Conservation (phyloP, 2,113 vertebrate genomes). For the Spea multiplicata region DNA sequence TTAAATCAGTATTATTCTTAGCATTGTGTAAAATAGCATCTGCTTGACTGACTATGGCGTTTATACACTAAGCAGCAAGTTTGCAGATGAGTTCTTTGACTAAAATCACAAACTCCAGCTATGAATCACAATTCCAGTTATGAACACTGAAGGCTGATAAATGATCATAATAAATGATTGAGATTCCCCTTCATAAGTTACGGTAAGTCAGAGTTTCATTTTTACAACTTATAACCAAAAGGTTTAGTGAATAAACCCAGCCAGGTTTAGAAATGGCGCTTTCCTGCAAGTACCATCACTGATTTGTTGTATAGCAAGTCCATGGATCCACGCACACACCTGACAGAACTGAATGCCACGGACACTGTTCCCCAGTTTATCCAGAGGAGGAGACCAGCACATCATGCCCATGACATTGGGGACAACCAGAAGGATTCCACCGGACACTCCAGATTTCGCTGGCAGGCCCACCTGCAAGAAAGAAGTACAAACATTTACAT, state of each 20-base stretch:
- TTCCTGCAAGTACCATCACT: too few relatives aligned
- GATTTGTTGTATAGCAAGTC: too few relatives aligned
- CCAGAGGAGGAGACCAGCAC: constrained; percentile 97
- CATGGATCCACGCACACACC: constrained; percentile 62
- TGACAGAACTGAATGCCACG: constrained; percentile 98
- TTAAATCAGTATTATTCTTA: neutral
- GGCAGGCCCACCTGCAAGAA: constrained; percentile 87
- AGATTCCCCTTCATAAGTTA: too few relatives aligned
- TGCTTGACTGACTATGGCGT: neutral
- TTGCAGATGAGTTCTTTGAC: neutral
- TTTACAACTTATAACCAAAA: too few relatives aligned
- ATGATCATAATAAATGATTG: too few relatives aligned
- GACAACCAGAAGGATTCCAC: constrained; percentile 94
- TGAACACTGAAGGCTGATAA: too few relatives aligned
- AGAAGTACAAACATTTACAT: constrained; percentile 17
- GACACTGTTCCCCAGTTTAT: constrained; percentile 97
- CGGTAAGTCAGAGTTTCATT: too few relatives aligned
- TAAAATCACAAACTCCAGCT: neutral
- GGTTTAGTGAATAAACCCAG: too few relatives aligned
- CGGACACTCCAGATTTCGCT: constrained; percentile 93
- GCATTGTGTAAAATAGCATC: neutral
- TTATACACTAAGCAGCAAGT: neutral
- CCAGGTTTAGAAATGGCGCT: too few relatives aligned
- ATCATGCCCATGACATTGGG: constrained; percentile 99
- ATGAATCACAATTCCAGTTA: too few relatives aligned